Conservation (phyloP, 1,140 invertebrate species). For the Drosophila sp. region DNA sequence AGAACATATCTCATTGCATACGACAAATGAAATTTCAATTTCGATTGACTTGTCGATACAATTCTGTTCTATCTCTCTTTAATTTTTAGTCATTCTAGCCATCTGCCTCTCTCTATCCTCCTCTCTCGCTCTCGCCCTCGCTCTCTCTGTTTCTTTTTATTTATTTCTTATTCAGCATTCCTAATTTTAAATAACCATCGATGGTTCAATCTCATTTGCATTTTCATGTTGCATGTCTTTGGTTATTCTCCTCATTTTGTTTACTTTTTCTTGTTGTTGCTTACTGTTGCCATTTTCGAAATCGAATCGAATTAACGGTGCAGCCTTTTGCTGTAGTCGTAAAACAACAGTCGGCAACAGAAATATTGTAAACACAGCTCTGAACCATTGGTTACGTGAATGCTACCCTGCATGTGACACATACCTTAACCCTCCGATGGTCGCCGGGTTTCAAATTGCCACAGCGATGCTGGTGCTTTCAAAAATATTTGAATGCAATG, state of each 20-base stretch:
- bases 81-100: neutral
- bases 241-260: constrained; percentile 1
- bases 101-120: neutral
- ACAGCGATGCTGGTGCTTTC: neutral
- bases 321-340: constrained; percentile 77
- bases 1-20: too few species aligned
- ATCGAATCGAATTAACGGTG: constrained; percentile 79
- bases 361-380: constrained; percentile 79
- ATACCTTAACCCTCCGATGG: constrained; percentile 52
- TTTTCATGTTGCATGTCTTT: constrained; percentile 64
- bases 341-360: constrained; percentile 71
- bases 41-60: neutral
- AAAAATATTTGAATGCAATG: too few species aligned
- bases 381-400: constrained; percentile 62
- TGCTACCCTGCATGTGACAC: constrained; percentile 43
- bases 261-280: constrained; percentile 32
- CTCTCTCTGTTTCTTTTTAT: neutral
- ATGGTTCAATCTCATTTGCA: constrained; percentile 57
- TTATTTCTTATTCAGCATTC: constrained; percentile 20
- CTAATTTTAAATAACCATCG: constrained; percentile 23
- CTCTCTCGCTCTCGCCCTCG: neutral
- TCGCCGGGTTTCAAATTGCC: neutral
- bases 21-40: neutral
- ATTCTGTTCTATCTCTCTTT: too few species aligned
- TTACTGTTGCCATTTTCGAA: constrained; percentile 68